Base-by-base conservation (phyloP, 2,797 vertebrate species). In the Otus scops region DNA sequence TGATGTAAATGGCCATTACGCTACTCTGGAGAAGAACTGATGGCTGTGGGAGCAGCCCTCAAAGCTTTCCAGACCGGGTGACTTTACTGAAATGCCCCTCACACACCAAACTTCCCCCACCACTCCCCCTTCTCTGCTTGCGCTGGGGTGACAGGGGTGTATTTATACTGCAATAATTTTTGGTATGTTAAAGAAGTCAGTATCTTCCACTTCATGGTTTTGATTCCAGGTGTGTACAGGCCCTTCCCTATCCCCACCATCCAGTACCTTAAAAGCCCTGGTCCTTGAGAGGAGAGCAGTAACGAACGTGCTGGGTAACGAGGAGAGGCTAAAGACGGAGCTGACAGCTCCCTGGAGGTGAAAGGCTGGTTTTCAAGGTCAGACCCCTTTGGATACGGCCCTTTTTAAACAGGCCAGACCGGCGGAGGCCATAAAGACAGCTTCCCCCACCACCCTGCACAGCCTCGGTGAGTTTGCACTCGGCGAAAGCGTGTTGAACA, bases 91-190 rank as follows among this genome's bases (percentile, higher is more conserved):
- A 70, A 56, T 60, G 48, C 61, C 77, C 61, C 64, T 79, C 61
- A 59, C 85, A 53, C 69, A 82, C 41, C 76, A 30, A 65, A 53
- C 83, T 85, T 60, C 92, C 93, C 87, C 87, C 28, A 59, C 27
- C 2, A 11, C 89, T 85, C 88, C 77, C 80, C 71, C 57, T 87
- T 91, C 91, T 96, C 85, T 95, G 68, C 82, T 93, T 90, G 93
- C 0, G 26, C 91, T 84, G 93, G 93, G 94, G 77, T 92, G 69
- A 84, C 71, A 47, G 89, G 80, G 88, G 82, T 89, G 87, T 93
- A 88, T 96, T 95, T 96, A 92, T 95, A 97, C 57, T 95, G 97
- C 97, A 97, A 97, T 97, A 97, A 97, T 94, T 95, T 97, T 94
- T 91, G 81, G 81, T 95, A 94, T 94, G 92, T 94, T 87, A 83